phyloP scores from a whole-genome alignment of 2,888 invertebrate genomes.

The Eugnorisma glareosa region DNA sequence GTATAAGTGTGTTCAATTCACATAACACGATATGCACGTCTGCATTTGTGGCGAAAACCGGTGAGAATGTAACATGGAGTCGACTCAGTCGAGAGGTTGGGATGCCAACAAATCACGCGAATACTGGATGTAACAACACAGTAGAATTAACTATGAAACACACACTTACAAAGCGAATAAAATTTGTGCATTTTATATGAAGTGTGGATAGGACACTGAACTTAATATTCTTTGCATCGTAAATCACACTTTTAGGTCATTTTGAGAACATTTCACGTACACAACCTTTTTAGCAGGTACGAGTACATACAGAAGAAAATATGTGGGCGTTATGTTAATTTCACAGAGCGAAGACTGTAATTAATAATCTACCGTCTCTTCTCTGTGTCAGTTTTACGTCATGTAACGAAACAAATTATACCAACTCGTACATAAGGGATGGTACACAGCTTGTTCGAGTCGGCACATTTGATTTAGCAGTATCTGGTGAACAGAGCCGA shows the following conservation, averaged over 20 bases:
- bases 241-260: constrained; percentile 18
- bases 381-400: neutral
- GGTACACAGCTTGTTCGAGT: neutral
- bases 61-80: constrained; percentile 25
- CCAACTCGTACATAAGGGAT: neutral
- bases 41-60: constrained; percentile 25
- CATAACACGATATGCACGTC: constrained; percentile 1
- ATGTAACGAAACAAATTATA: constrained; percentile 20
- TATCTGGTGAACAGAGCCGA: neutral
- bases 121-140: constrained; percentile 22
- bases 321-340: constrained; percentile 17
- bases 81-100: neutral
- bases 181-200: constrained; percentile 15
- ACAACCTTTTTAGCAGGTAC: constrained; percentile 28
- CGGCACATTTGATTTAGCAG: neutral
- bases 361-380: constrained; percentile 17
- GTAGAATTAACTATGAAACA: neutral
- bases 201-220: constrained; percentile 17
- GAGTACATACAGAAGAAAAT: constrained; percentile 1
- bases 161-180: constrained; percentile 26
- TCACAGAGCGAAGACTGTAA: constrained; percentile 10
- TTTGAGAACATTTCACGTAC: constrained; percentile 26
- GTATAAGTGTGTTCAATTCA: constrained; percentile 18
- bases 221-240: constrained; percentile 21
- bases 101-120: constrained; percentile 24